Conservation (phyloP, 2,797 vertebrate species). For the Pelodytes ibericus region DNA sequence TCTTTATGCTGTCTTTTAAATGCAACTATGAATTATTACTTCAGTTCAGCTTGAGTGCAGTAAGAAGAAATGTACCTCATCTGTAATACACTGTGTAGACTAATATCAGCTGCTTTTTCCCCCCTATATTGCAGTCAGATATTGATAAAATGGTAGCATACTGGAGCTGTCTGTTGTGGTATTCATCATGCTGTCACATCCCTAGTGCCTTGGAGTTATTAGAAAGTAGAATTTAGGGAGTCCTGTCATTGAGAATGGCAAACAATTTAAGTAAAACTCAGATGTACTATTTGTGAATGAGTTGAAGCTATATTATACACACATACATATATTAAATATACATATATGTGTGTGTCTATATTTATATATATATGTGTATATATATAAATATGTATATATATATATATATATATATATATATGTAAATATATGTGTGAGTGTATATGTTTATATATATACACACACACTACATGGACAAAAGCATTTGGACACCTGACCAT, state of each 20-base stretch:
- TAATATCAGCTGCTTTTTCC: constrained; percentile 99
- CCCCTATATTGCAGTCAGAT: constrained; percentile 98
- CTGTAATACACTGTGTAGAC: constrained; percentile 99
- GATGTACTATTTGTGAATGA: constrained; percentile 74
- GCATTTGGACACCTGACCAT: not conserved
- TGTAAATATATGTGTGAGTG: no score
- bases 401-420: no score
- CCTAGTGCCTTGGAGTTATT: constrained; percentile 97
- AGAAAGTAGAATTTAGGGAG: constrained; percentile 97
- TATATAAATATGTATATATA: no score
- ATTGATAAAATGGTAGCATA: constrained; percentile 99
- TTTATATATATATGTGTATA: no score
- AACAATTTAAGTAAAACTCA: constrained; percentile 93
- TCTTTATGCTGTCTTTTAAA: constrained; percentile 82
- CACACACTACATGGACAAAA: no score
- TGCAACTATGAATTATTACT: constrained; percentile 94
- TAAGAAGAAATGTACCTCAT: constrained; percentile 98
- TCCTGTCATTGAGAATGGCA: constrained; percentile 91
- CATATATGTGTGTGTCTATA: no score
- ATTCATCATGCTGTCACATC: constrained; percentile 99
- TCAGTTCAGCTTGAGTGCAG: constrained; percentile 92
- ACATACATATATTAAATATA: no score
- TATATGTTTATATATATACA: no score
- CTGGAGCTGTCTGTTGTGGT: constrained; percentile 99
- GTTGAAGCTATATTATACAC: not conserved